Conservation (phyloP, 1,140 invertebrate genomes). For the Delia radicum region DNA sequence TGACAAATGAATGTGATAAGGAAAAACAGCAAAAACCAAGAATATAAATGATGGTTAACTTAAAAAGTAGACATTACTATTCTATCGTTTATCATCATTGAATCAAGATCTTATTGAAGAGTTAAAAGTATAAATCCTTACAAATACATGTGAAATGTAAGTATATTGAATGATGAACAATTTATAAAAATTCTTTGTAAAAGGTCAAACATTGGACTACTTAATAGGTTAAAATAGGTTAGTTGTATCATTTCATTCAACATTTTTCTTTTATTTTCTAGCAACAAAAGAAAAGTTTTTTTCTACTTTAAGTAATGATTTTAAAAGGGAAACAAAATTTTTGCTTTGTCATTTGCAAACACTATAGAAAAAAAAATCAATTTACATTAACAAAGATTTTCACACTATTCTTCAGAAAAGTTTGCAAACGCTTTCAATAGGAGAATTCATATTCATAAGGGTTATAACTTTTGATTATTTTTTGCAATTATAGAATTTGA, state of each 20-base stretch:
- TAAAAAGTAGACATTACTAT: background rate
- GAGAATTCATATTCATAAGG: no score
- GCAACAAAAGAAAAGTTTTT: background rate
- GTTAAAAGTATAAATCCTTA: background rate
- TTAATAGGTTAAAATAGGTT: background rate
- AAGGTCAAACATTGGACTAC: background rate
- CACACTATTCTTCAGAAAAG: background rate
- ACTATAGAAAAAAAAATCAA: background rate
- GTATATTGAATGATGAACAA: background rate
- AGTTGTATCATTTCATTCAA: no score
- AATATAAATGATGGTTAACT: background rate
- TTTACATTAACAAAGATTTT: background rate
- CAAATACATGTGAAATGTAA: background rate
- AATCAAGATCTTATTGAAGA: background rate
- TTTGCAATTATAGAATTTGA: no score
- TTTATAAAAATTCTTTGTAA: background rate
- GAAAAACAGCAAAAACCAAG: background rate
- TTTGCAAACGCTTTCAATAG: background rate
- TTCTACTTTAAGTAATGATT: background rate
- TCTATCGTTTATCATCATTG: constrained; percentile 1
- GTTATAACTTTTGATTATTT: no score
- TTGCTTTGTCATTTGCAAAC: background rate
- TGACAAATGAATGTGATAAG: background rate
- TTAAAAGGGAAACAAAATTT: background rate
- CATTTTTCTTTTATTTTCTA: background rate